A percentile compares a stretch with the other conserved stretches of the same genome.
Evolutionary conservation across 2,797 vertebrate genomes (phyloP).

Genomic region (Rhodeus uyekii): DNA sequence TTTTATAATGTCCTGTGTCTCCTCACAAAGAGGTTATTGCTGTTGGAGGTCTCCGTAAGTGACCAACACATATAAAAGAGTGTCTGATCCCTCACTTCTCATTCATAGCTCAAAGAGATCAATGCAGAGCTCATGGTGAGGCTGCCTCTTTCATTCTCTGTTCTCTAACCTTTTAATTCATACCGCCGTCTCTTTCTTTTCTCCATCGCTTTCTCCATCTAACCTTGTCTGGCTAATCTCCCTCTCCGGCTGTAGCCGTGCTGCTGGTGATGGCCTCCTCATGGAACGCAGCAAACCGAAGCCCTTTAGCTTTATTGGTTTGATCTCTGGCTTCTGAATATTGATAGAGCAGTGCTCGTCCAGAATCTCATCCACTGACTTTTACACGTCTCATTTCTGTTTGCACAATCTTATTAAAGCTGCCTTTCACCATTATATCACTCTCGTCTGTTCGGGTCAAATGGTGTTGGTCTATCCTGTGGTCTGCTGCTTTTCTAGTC

Average conservation of each 20-base stretch:
- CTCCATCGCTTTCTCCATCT: neutral
- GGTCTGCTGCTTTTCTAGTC: neutral
- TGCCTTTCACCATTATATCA: slow-evolving; percentile 1
- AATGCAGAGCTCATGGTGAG: slow-evolving; percentile 22
- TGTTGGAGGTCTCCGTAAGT: neutral
- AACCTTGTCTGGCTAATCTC: slow-evolving; percentile 31
- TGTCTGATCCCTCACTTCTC: slow-evolving; percentile 37
- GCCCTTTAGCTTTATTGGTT: slow-evolving; percentile 21
- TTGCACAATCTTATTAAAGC: slow-evolving; percentile 1
- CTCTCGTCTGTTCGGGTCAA: neutral
- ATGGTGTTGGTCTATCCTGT: neutral
- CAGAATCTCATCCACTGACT: neutral
- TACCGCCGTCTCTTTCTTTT: neutral
- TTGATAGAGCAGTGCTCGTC: neutral
- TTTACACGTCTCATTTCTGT: slow-evolving; percentile 11
- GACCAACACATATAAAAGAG: slow-evolving; percentile 32
- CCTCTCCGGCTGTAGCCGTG: slow-evolving; percentile 11
- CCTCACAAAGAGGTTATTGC: neutral
- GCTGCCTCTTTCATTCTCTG: slow-evolving; percentile 28
- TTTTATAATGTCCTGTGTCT: neutral
- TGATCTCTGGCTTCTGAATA: slow-evolving; percentile 8
- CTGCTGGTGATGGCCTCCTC: slow-evolving; percentile 29
- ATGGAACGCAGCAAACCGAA: slow-evolving; percentile 14
- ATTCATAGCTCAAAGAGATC: slow-evolving; percentile 41
- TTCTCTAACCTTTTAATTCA: slow-evolving; percentile 24